These are phyloP conservation scores for Echinops telfairi DNA, from an alignment of 2,113 vertebrate genomes.

Conservation along the genomic window DNA sequence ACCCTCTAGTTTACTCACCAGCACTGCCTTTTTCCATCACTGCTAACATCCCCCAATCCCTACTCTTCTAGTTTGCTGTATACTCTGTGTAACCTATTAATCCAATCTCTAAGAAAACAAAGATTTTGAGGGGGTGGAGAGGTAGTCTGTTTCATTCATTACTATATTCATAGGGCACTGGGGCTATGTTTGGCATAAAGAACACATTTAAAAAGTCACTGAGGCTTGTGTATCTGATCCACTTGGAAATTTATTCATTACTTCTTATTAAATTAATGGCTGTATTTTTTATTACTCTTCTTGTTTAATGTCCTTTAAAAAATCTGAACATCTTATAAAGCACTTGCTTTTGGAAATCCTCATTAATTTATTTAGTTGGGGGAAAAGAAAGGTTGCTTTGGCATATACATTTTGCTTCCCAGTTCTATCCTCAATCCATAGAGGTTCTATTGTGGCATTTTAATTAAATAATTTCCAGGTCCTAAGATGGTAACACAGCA, in stretches of 20 bases:
- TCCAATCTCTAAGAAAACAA: too few relatives aligned
- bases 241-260: neutral
- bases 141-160: neutral
- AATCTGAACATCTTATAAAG: neutral
- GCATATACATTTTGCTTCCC: neutral
- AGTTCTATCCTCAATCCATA: neutral
- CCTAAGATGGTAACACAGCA: too few relatives aligned
- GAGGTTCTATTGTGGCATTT: neutral
- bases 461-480: neutral
- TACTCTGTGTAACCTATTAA: too few relatives aligned
- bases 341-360: conserved; percentile 7
- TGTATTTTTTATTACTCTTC: neutral
- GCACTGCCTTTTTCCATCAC: too few relatives aligned
- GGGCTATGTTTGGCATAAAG: neutral
- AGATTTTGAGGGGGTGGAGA: too few relatives aligned
- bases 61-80: too few relatives aligned
- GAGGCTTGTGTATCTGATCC: neutral
- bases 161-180: neutral
- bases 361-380: conserved; percentile 4
- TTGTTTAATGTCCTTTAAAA: neutral
- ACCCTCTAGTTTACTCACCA: neutral
- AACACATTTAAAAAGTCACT: neutral
- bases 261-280: too few relatives aligned
- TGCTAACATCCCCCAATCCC: too few relatives aligned
- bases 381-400: neutral